Evolutionary conservation across 2,113 vertebrate genomes (phyloP).

Genomic region (Formicarius rufipectus): DNA sequence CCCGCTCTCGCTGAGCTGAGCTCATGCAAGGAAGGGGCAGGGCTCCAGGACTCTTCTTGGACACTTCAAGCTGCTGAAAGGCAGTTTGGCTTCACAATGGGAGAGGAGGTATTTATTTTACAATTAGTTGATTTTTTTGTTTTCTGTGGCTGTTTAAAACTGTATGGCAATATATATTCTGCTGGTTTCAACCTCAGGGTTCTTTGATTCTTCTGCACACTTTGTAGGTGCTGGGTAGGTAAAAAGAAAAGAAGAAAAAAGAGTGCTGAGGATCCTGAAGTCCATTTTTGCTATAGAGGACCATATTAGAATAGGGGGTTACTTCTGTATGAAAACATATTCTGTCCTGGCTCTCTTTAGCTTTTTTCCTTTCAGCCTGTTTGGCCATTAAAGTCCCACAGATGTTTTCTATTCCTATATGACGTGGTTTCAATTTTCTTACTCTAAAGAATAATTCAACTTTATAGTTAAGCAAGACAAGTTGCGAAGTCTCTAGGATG

Average conservation of each 20-base stretch:
- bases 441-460: slow-evolving; percentile 46
- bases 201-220: slow-evolving; percentile 8
- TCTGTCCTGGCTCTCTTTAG: slow-evolving; percentile 41
- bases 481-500: slow-evolving; percentile 51
- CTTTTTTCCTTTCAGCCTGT: slow-evolving; percentile 11
- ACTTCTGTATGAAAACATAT: slow-evolving; percentile 34
- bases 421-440: slow-evolving; percentile 59
- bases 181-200: neutral
- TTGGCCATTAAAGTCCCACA: slow-evolving; percentile 62
- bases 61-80: slow-evolving; percentile 71
- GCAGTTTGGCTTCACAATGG: slow-evolving; percentile 78
- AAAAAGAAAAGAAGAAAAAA: neutral
- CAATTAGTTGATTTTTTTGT: neutral
- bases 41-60: slow-evolving; percentile 65
- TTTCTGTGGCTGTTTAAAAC: neutral
- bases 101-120: slow-evolving; percentile 81
- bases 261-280: neutral
- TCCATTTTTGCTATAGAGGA: neutral
- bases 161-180: neutral
- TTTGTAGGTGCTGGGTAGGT: neutral
- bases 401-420: slow-evolving; percentile 69
- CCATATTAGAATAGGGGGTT: neutral
- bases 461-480: slow-evolving; percentile 57
- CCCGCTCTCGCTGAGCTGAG: slow-evolving; percentile 63
- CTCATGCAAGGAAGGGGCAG: slow-evolving; percentile 78